phyloP scores from a whole-genome alignment of 1,140 invertebrate species.

The Spodoptera litura region DNA sequence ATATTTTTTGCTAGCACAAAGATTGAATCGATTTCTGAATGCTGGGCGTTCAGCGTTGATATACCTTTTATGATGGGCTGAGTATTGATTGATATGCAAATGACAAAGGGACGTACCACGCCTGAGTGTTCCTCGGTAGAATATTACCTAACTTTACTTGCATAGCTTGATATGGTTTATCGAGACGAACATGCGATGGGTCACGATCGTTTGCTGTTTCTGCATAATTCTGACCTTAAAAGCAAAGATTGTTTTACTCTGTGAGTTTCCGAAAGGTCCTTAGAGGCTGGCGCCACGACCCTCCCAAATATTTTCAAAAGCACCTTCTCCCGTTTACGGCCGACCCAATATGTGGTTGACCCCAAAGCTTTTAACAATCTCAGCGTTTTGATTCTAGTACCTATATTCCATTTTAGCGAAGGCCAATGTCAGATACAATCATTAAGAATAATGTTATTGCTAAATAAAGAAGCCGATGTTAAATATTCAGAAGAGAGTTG shows the following conservation, averaged over 20 bases:
- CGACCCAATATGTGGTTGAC: slow-evolving; percentile 30
- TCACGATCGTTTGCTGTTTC: not conserved
- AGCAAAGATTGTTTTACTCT: slow-evolving; percentile 12
- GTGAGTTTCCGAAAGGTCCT: not conserved
- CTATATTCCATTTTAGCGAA: not conserved
- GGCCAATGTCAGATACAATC: slow-evolving; percentile 24
- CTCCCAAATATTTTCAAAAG: slow-evolving; percentile 27
- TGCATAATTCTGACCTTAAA: slow-evolving; percentile 6
- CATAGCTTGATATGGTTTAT: not conserved
- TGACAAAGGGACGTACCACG: slow-evolving; percentile 18
- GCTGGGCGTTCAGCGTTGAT: slow-evolving; percentile 8
- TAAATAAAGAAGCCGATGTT: slow-evolving; percentile 67
- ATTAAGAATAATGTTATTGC: slow-evolving; percentile 51
- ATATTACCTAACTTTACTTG: slow-evolving; percentile 3
- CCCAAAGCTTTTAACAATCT: slow-evolving; percentile 34
- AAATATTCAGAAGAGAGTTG: slow-evolving; percentile 75
- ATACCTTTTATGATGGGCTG: slow-evolving; percentile 27
- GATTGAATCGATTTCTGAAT: slow-evolving; percentile 21
- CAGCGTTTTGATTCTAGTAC: slow-evolving; percentile 3
- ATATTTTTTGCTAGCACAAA: slow-evolving; percentile 31
- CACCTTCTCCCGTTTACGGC: slow-evolving; percentile 19
- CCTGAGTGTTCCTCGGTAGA: not conserved
- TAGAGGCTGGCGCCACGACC: not conserved
- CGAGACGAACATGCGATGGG: not conserved
- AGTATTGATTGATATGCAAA: slow-evolving; percentile 40